Base-by-base conservation (phyloP, 2,113 vertebrate genomes). In the Jacana jacana region DNA sequence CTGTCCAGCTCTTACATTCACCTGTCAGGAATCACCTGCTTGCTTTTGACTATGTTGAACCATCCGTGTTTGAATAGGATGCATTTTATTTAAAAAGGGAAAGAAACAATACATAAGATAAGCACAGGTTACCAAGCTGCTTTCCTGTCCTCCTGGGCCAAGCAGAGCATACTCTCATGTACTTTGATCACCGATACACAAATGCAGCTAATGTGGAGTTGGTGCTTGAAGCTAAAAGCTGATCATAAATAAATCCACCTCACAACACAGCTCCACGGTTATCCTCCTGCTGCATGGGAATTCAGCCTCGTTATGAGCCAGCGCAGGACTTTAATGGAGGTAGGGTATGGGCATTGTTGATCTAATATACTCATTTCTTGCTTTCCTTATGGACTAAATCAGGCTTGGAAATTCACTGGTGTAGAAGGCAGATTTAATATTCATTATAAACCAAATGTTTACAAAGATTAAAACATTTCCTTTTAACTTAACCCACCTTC, bases 391-490 rank as follows among this genome's bases (percentile, higher is more conserved):
- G 30, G 37, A 49, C 72, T 58, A 76, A 63, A 35, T 54, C 55
- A 86, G 27, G 46, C 37, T 85, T 49, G 51, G 68, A 20, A 69
- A 81, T 39, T 75, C 55, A 49, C 16, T 82, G 1, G 2, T 13
- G 39, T 18, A 61, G 42, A 69, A 87, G 88, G 61, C 70, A 64
- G 52, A 87, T 78, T 73, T 58, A 37, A 19, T 75, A 51, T 55
- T 86, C 27, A 31, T 73, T 70, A 72, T 61, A 90, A 92, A 89
- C 78, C 89, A 93, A 94, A 85, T 66, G 55, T 89, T 93, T 95
- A 51, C 58, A 90, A 86, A 94, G 17, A 93, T 30, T 22, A 81
- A 48, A 76, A 70, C 49, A 25, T 80, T 87, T 81, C 73, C 39
- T 75, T 76, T 68, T 64, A 51, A 44, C 57, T 61, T 57, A 11